Percentiles rank a stretch among this genome's conserved stretches.
phyloP scores from a whole-genome alignment of 2,888 invertebrate genomes.

The Oasisia sp. region DNA sequence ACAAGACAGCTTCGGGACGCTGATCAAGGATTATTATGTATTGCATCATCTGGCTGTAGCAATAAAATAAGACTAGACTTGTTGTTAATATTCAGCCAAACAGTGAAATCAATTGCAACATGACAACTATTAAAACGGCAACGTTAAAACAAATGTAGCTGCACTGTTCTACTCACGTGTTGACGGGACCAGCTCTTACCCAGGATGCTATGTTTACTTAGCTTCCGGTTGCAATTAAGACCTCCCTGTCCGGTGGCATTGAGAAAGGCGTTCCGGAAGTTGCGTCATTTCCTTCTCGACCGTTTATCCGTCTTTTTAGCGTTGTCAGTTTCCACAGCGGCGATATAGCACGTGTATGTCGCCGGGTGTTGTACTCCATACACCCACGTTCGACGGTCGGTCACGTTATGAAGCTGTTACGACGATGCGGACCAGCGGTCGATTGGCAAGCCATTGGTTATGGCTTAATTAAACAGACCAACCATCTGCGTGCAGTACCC shows the following conservation, averaged over 20 bases:
- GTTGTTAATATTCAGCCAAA: not conserved
- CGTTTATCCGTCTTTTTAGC: not conserved
- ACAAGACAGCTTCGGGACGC: not conserved
- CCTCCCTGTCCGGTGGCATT: not conserved
- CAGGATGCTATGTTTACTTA: not conserved
- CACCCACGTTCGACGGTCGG: not conserved
- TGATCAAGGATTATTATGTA: not conserved
- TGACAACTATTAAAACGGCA: not conserved
- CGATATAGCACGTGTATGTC: not conserved
- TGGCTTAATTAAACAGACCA: not conserved
- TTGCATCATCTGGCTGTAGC: not conserved
- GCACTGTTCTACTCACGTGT: not conserved
- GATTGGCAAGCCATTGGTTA: not conserved
- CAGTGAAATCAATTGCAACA: not conserved
- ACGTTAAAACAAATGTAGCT: not conserved
- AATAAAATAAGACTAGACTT: not conserved
- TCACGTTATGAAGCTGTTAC: not conserved
- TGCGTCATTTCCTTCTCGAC: not conserved
- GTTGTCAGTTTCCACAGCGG: not conserved
- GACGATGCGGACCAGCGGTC: not conserved
- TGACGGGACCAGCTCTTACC: not conserved
- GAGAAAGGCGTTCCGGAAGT: not conserved
- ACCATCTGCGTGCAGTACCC: not conserved
- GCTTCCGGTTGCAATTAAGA: not conserved
- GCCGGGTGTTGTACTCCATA: not conserved